Percentiles rank a stretch among this genome's conserved stretches.
phyloP scores from a whole-genome alignment of 2,797 vertebrate genomes.

The Tapera naevia region DNA sequence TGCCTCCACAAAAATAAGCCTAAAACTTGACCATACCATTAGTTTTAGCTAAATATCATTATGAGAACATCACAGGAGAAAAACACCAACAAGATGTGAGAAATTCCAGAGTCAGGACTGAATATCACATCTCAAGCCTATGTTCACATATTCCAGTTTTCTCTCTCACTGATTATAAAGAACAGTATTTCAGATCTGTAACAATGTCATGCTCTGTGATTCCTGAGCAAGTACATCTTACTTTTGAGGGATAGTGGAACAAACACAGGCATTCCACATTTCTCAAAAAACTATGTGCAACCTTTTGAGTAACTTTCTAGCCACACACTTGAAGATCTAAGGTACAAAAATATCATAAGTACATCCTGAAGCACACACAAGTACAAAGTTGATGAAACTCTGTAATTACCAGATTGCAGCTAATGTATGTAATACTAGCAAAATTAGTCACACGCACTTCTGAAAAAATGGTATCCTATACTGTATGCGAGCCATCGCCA shows the following conservation, averaged over 20 bases:
- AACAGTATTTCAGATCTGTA: neutral
- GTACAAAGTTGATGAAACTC: neutral
- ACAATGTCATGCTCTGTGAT: neutral
- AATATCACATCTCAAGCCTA: neutral
- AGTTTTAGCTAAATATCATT: neutral
- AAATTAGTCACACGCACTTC: neutral
- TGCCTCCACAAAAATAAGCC: neutral
- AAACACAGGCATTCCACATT: neutral
- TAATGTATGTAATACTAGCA: neutral
- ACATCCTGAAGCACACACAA: neutral
- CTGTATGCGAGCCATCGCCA: neutral
- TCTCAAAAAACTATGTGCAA: neutral
- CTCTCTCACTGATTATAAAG: neutral
- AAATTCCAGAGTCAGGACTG: neutral
- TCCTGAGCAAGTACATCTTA: neutral
- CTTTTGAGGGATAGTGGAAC: neutral
- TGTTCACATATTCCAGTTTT: neutral
- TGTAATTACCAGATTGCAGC: neutral
- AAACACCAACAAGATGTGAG: neutral
- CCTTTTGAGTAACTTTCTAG: neutral
- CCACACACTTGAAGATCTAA: neutral
- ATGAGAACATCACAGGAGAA: neutral
- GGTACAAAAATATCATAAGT: neutral
- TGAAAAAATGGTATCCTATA: neutral
- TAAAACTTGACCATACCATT: neutral